These are phyloP conservation scores for Hemibagrus guttatus DNA, from an alignment of 2,797 vertebrate species.

Conservation along the genomic window DNA sequence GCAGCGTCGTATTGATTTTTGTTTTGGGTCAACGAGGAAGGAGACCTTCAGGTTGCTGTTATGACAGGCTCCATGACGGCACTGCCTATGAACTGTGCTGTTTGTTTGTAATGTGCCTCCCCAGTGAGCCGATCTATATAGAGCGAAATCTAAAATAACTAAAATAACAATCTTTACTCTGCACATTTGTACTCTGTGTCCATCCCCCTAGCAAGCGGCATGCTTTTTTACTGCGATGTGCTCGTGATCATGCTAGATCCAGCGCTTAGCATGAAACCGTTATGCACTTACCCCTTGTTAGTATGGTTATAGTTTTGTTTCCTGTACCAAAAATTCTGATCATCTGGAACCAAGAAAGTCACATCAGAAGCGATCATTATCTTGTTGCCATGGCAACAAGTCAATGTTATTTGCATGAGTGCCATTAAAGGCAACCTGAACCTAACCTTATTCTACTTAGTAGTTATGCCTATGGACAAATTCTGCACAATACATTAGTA, in stretches of 20 bases:
- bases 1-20: slow-evolving; percentile 67
- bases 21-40: slow-evolving; percentile 64
- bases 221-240: neutral
- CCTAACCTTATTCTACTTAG: slow-evolving; percentile 14
- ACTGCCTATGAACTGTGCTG: slow-evolving; percentile 29
- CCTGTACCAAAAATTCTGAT: neutral
- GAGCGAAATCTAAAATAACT: slow-evolving; percentile 43
- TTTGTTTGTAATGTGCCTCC: slow-evolving; percentile 31
- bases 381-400: slow-evolving; percentile 15
- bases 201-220: neutral
- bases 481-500: neutral
- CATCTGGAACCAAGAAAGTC: slow-evolving; percentile 5
- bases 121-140: slow-evolving; percentile 30
- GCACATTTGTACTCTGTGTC: slow-evolving; percentile 11
- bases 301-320: neutral
- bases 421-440: slow-evolving; percentile 11
- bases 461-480: neutral
- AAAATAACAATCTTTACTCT: slow-evolving; percentile 34
- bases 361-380: slow-evolving; percentile 7
- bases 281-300: neutral
- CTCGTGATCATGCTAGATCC: neutral
- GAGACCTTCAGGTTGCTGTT: slow-evolving; percentile 55
- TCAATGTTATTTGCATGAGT: slow-evolving; percentile 10
- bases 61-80: slow-evolving; percentile 40
- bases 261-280: neutral